phyloP scores from a whole-genome alignment of 2,797 vertebrate genomes.

The Anas capensis region DNA sequence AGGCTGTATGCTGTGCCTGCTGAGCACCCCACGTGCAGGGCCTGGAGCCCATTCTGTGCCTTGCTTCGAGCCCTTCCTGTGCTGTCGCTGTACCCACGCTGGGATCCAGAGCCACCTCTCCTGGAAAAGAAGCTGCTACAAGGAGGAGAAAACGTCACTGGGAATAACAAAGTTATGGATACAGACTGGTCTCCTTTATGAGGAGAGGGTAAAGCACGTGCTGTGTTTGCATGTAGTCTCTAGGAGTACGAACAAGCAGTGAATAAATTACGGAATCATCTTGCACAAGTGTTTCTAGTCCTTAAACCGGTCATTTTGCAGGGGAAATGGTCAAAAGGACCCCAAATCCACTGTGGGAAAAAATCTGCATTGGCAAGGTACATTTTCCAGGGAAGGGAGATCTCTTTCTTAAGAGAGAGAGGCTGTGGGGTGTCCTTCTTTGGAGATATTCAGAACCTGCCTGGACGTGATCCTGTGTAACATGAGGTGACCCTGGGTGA shows the following conservation, averaged over 20 bases:
- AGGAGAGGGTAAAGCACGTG: fast-evolving
- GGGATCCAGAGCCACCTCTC: neutral
- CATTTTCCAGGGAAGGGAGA: fast-evolving
- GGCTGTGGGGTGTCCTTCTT: too few species aligned
- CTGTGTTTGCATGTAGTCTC: fast-evolving
- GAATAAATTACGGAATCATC: fast-evolving
- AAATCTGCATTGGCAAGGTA: neutral
- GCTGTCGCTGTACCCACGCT: neutral
- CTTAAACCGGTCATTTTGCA: fast-evolving
- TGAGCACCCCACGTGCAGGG: fast-evolving
- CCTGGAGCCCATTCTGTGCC: neutral
- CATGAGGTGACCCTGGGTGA: too few species aligned
- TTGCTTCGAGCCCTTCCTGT: neutral
- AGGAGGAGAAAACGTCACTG: neutral
- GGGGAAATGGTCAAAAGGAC: neutral
- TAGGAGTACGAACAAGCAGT: fast-evolving
- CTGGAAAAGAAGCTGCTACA: neutral
- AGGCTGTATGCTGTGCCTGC: neutral
- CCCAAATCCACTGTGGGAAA: neutral
- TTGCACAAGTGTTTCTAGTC: fast-evolving
- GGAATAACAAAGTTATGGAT: neutral
- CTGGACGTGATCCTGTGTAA: too few species aligned
- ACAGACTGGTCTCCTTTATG: fast-evolving
- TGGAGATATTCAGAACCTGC: too few species aligned
- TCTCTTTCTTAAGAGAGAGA: neutral